Conservation (phyloP, 2,113 vertebrate genomes). For the Procavia capensis region DNA sequence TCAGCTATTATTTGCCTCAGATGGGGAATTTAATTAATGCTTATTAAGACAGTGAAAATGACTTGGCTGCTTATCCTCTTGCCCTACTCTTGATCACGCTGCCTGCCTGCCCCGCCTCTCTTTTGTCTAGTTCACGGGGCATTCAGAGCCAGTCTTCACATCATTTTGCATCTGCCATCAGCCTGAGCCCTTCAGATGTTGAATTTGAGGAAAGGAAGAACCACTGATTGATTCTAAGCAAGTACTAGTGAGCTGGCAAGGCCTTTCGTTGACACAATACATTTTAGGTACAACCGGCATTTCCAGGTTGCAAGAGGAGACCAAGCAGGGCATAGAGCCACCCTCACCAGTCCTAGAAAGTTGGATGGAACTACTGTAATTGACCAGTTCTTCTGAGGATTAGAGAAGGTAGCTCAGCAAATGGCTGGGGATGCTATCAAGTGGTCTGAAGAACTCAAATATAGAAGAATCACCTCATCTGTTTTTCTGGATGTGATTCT, state of each 20-base stretch:
- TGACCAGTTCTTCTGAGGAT: neutral
- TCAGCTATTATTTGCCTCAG: constrained; percentile 62
- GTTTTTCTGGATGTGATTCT: constrained; percentile 42
- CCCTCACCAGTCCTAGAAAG: neutral
- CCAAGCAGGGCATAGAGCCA: neutral
- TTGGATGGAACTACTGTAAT: neutral
- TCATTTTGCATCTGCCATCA: neutral
- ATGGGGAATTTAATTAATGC: constrained; percentile 60
- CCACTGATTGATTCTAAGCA: neutral
- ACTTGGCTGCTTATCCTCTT: constrained; percentile 9
- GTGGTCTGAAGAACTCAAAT: neutral
- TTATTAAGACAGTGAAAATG: constrained; percentile 53
- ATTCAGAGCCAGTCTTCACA: neutral
- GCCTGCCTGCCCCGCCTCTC: neutral
- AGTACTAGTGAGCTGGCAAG: neutral
- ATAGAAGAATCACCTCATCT: neutral
- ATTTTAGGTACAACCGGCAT: neutral
- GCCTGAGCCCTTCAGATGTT: neutral
- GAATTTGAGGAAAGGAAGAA: constrained; percentile 31
- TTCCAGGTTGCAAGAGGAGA: neutral
- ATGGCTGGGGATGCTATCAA: neutral
- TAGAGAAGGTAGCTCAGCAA: neutral
- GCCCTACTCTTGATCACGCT: constrained; percentile 9
- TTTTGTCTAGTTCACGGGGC: neutral
- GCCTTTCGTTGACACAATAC: neutral